Base-by-base conservation (phyloP, 2,113 vertebrate genomes). In the Chionis minor region DNA sequence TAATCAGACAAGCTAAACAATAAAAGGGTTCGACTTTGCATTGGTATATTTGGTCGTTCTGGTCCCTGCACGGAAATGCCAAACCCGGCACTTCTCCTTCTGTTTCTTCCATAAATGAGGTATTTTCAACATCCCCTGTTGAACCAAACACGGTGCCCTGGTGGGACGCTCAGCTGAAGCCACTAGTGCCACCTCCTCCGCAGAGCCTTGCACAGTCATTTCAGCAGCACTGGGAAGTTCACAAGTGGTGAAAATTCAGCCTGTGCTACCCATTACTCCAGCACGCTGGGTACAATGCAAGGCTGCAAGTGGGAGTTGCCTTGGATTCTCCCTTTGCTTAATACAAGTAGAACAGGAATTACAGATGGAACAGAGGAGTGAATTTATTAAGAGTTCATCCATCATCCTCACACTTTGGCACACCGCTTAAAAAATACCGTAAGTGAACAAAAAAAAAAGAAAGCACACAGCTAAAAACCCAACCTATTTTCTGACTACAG, bases 331-430 rank as follows among this genome's bases (percentile, higher is more conserved):
- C 44, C 4, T 62, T 73, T 35, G 30, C 62, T 35, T 69, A 21
- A n/a, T 45, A 56, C 73, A 94, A 70, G 44, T 67, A 54, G 42
- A 66, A n/a, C 32, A 67, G 38, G 22, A 87, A 65, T 61, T 69
- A 66, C 84, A 44, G 20, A 2, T 28, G 40, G 73, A 84, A 84
- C 51, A 35, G 89, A 78, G 55, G 2, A 21, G 5, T 54, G 54
- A 63, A 27, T 96, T 96, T 96, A 96, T 95, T 95, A 82, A 58
- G 32, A 83, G 49, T 12, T 52, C 73, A 56, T n/a, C 62, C 67
- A 61, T 61, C 55, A n/a, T 44, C n/a, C 61, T 67, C 56, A 92
- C 51, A 26, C 55, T 62, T 56, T 2, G 27, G 55, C 81, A 86
- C 63, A 81, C 38, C 63, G 8, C 49, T 35, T 55, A 65, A 80